Conservation (phyloP, 2,113 vertebrate genomes). For the Halcyon senegalensis region DNA sequence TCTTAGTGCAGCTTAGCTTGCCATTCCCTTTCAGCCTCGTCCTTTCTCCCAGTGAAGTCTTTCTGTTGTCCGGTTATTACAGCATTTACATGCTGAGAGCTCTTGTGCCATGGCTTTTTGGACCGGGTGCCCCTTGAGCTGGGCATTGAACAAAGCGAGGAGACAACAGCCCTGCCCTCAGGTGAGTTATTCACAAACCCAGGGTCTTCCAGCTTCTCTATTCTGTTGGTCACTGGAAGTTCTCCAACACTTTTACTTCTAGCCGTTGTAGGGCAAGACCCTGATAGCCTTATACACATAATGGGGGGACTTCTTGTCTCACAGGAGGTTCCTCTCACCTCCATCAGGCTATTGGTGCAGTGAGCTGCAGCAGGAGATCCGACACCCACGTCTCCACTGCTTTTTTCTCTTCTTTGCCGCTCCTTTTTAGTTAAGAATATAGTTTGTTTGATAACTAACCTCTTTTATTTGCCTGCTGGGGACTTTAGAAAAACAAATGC, state of each 20-base stretch:
- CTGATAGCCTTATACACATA: not conserved
- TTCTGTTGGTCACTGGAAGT: not conserved
- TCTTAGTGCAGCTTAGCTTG: not conserved
- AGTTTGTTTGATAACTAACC: not conserved
- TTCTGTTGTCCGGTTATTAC: not conserved
- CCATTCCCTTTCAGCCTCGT: not conserved
- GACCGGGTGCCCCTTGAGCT: not conserved
- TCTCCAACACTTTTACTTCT: not conserved
- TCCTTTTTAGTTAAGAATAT: not conserved
- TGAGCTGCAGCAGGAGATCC: not conserved
- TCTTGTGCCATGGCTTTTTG: not conserved
- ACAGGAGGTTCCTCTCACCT: not conserved
- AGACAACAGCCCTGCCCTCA: not conserved
- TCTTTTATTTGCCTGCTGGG: not conserved
- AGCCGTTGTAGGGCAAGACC: not conserved
- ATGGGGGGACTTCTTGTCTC: not conserved
- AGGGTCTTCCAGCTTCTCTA: rapidly evolving
- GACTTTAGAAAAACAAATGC: not conserved
- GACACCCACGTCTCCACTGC: not conserved
- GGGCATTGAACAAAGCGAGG: not conserved
- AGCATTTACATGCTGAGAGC: not conserved
- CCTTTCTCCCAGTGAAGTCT: not conserved
- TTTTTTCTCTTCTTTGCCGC: not conserved
- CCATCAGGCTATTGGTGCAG: not conserved
- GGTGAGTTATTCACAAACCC: not conserved